A percentile compares a stretch with the other conserved stretches of the same genome.
These are phyloP conservation scores for Orcinus orca DNA, from an alignment of 2,113 vertebrate species.

Conservation along the genomic window DNA sequence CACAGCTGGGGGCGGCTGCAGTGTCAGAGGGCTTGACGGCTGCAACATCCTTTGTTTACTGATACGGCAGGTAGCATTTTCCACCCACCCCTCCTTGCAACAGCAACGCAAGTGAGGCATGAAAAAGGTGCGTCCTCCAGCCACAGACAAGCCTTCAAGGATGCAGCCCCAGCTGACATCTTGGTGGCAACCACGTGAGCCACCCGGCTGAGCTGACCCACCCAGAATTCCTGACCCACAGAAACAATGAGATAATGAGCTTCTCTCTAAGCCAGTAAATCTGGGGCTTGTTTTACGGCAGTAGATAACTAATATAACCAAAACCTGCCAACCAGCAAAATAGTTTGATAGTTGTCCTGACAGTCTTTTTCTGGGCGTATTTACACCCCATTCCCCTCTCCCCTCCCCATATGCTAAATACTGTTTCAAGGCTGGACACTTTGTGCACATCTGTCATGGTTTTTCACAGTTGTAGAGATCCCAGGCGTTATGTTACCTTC, in stretches of 20 bases:
- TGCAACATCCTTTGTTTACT: not conserved
- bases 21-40: not conserved
- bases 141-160: not conserved
- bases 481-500: not conserved
- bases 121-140: not conserved
- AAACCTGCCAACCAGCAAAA: not conserved
- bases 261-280: not conserved
- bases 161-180: not conserved
- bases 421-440: not conserved
- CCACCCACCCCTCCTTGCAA: not conserved
- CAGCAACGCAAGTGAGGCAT: not conserved
- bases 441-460: too few species aligned
- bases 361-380: not conserved
- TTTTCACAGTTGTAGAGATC: not conserved
- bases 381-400: too few species aligned
- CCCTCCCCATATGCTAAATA: fast-evolving
- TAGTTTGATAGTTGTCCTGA: not conserved
- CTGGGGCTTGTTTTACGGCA: not conserved
- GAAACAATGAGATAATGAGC: not conserved
- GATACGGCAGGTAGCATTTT: not conserved
- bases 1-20: not conserved
- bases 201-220: not conserved
- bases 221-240: not conserved
- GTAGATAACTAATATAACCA: not conserved
- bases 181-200: not conserved